Evolutionary conservation across 2,888 invertebrate species (phyloP), one percentile per base, ranked within the genome.

Genomic region (Torymus auratus): DNA sequence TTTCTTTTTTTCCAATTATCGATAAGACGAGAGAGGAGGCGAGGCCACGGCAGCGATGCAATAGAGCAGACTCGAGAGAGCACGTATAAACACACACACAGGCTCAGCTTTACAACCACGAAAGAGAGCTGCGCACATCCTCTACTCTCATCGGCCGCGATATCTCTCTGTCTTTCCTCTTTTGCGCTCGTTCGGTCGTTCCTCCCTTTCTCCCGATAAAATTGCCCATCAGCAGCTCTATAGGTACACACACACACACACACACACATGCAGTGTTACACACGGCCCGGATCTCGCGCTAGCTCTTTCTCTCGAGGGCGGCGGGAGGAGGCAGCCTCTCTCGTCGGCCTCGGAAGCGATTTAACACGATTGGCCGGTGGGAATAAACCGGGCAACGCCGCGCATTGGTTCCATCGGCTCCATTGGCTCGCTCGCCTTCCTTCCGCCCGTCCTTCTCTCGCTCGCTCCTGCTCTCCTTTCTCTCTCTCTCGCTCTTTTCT

Each of bases 351-450:
- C 84, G 85, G 86, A 87, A 87, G 87, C 90, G 89, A 89, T 90
- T 90, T 89, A 89, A 89, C 89, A 88, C 88, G 90, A 91, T 91
- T 90, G 91, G 91, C 89, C 89, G 88, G 84, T 87, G 87, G 86
- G 89, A 88, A 89, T 89, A 88, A 88, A 89, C 88, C 88, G 87
- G 41, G 88, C 88, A 87, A 87, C 88, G 87, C 41, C 88, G 88
- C 89, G 90, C 89, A 90, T 90, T 89, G 90, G 90, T 88, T 89
- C 89, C 88, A 91, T 91, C 88, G 89, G 88, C 87, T 89, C 88
- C 88, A 90, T 90, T 90, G 90, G 88, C 88, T 86, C 83, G 78
- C 69, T 81, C 84, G 78, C 83, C 82, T 85, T 84, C 84, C 85
- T 84, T 84, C 84, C 64, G 61, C 60, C 65, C 78, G 28, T 77